phyloP scores from a whole-genome alignment of 2,888 invertebrate species.

The Arrhopalites spinosus region DNA sequence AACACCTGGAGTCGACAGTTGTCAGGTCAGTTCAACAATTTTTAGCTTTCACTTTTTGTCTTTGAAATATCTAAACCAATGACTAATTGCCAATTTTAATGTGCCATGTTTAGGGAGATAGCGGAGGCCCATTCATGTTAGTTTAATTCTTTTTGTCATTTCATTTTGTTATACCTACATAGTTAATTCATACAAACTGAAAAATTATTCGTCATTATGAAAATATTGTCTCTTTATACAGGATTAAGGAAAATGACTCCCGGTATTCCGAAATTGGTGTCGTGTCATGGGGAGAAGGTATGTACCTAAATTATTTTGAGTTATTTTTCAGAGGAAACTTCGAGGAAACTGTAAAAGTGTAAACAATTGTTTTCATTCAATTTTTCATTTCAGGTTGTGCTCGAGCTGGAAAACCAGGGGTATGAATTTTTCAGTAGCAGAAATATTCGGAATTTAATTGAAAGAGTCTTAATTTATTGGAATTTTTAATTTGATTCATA shows the following conservation, averaged over 20 bases:
- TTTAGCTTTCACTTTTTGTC: too few relatives aligned
- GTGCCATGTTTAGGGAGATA: too few relatives aligned
- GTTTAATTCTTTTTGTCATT: too few relatives aligned
- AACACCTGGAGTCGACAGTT: conserved; percentile 47
- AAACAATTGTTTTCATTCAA: not conserved
- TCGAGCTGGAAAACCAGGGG: conserved; percentile 47
- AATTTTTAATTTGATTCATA: not conserved
- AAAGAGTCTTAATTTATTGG: not conserved
- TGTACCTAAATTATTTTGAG: not conserved
- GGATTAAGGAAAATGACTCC: conserved; percentile 19
- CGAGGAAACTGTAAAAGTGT: not conserved
- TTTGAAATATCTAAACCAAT: too few relatives aligned
- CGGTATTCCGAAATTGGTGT: conserved; percentile 49
- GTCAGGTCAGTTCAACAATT: conserved; percentile 38
- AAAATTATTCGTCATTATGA: too few relatives aligned
- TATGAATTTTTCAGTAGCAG: conserved; percentile 44
- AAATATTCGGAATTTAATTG: conserved; percentile 34
- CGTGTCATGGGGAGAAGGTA: conserved; percentile 49
- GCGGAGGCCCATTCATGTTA: conserved; percentile 49
- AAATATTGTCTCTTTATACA: too few relatives aligned
- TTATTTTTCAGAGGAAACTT: not conserved
- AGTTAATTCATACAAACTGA: too few relatives aligned
- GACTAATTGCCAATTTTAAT: too few relatives aligned
- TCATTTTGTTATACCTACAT: too few relatives aligned
- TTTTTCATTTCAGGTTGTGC: conserved; percentile 37